Percentiles rank a stretch among this genome's conserved stretches.
Conservation (phyloP, 2,113 vertebrate genomes). For the Amblyopsis rosae region DNA sequence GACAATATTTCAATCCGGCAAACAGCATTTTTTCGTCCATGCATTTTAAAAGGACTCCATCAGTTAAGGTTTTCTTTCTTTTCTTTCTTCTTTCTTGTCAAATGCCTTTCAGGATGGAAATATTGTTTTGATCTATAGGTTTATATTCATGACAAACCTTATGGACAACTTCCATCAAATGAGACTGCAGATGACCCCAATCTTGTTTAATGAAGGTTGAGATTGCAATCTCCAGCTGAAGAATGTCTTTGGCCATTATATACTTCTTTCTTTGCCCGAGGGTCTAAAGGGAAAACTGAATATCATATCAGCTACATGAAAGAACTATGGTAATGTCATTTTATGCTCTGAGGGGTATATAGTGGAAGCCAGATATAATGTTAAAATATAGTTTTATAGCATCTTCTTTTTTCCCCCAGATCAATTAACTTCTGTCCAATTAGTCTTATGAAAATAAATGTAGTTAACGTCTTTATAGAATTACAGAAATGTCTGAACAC, state of each 20-base stretch:
- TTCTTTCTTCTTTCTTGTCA: too few species aligned
- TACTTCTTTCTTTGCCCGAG: neutral
- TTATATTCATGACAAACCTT: too few species aligned
- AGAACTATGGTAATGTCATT: neutral
- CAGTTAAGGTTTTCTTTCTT: too few species aligned
- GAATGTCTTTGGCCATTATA: neutral
- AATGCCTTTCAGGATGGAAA: too few species aligned
- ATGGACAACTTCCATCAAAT: neutral
- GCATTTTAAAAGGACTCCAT: too few species aligned
- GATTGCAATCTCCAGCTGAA: neutral
- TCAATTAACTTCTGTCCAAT: neutral
- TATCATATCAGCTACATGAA: constrained; percentile 1
- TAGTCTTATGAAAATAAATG: neutral
- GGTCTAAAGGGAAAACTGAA: neutral
- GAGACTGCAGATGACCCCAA: neutral
- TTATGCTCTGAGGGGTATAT: neutral
- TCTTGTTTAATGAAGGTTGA: neutral
- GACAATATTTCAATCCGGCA: too few species aligned
- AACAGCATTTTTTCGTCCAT: too few species aligned
- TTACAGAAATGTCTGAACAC: neutral
- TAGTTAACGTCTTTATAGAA: neutral
- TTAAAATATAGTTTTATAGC: neutral
- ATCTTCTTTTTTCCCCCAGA: neutral
- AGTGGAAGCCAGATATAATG: neutral
- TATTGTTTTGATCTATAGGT: too few species aligned